A percentile compares a stretch with the other conserved stretches of the same genome.
phyloP scores from a whole-genome alignment of 2,888 invertebrate genomes.

The Cataglyphis albicans region DNA sequence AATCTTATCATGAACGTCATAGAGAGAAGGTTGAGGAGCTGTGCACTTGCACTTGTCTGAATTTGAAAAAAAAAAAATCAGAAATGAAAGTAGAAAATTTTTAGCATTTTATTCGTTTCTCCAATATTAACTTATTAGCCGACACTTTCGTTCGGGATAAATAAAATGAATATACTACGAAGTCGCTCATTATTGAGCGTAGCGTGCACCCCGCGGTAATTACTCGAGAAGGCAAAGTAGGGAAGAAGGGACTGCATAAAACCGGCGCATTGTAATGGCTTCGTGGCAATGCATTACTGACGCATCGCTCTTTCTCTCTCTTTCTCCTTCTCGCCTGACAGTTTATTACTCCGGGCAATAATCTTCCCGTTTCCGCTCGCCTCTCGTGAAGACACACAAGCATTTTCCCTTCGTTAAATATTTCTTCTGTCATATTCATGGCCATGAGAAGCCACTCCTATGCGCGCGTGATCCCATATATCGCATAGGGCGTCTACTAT shows the following conservation, averaged over 20 bases:
- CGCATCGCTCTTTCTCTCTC: constrained; percentile 23
- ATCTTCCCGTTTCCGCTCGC: constrained; percentile 56
- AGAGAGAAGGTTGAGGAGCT: background rate
- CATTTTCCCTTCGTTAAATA: constrained; percentile 61
- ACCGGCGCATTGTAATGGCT: constrained; percentile 59
- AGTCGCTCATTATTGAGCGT: constrained; percentile 27
- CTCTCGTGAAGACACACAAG: background rate
- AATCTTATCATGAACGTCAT: background rate
- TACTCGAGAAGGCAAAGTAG: constrained; percentile 45
- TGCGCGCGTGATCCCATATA: background rate
- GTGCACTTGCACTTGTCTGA: background rate
- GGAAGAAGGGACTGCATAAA: constrained; percentile 25
- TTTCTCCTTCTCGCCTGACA: constrained; percentile 44
- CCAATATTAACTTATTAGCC: constrained; percentile 25
- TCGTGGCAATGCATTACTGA: constrained; percentile 54
- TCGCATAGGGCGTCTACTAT: background rate
- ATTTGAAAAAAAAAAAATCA: background rate
- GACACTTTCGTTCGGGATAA: constrained; percentile 2
- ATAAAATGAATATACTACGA: constrained; percentile 19
- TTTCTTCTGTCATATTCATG: constrained; percentile 28
- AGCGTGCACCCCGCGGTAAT: constrained; percentile 54
- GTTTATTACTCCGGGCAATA: constrained; percentile 67
- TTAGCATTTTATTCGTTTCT: background rate
- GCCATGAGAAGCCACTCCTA: constrained; percentile 36
- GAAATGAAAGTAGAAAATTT: background rate